Evolutionary conservation across 2,888 invertebrate species (phyloP), one percentile per base, ranked within the genome.

Genomic region (Drosophila koepferae): DNA sequence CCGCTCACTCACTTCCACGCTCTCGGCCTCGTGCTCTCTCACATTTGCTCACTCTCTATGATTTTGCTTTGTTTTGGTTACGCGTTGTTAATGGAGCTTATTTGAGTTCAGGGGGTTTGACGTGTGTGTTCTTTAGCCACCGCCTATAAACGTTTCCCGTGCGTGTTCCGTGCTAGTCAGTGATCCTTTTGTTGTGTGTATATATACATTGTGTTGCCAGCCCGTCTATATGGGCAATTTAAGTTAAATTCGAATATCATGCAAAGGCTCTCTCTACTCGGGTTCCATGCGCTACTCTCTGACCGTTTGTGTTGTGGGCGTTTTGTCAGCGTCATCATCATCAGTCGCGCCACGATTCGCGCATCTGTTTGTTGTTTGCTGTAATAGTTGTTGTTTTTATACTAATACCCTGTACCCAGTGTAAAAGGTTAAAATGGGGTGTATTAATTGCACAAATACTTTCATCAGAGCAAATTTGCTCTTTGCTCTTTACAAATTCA

Each of bases 31-130:
- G 38, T 38, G 46, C 38, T 28, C 56, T 44, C 56, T 54, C 58
- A 28, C 55, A 46, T 49, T 40, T 69, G 58, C 69, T 53, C 54
- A 16, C 41, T 64, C 49, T 48, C 28, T 60, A 56, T 40, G 60
- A 70, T 61, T 68, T 79, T 74, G 86, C 83, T 85, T 85, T 85
- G 85, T 85, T 85, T 89, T 85, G 85, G 86, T 88, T 83, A 80
- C 77, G 80, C 77, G 81, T 77, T 80, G 80, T 60, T 81, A 77
- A 65, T 76, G 66, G 69, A 73, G 62, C 64, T 64, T 34, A 51
- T 60, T 64, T 61, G 20, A 61, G 16, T 56, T 64, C 48, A 9
- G 41, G 40, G n/a, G 48, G 62, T 60, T 66, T n/a, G 46, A 20
- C 34, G 41, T 56, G 31, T 48, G 59, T 34, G 63, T 58, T 44